A percentile compares a stretch with the other conserved stretches of the same genome.
Evolutionary conservation across 2,797 vertebrate species (phyloP).

Genomic region (Girardinus metallicus): DNA sequence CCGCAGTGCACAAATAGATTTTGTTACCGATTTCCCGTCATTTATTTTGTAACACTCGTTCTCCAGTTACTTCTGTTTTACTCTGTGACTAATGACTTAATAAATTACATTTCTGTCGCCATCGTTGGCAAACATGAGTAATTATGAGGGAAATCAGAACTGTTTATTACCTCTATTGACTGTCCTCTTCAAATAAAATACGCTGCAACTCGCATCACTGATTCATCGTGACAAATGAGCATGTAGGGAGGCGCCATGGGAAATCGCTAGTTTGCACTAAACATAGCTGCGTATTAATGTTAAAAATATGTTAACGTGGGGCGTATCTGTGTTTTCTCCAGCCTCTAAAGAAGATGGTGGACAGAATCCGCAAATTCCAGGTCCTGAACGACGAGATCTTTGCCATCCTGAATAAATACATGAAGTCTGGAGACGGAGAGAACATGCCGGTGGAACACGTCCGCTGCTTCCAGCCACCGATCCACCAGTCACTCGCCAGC

Average conservation of each 20-base stretch:
- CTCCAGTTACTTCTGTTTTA: not conserved
- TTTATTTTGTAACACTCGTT: not conserved
- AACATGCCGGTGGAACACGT: constrained; percentile 96
- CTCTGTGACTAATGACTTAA: not conserved
- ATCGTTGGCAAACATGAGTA: not conserved
- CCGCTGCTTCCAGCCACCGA: constrained; percentile 97
- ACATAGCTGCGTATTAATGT: not conserved
- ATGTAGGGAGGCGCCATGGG: not conserved
- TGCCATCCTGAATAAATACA: constrained; percentile 94
- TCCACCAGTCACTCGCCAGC: constrained; percentile 97
- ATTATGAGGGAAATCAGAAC: not conserved
- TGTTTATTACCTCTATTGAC: not conserved
- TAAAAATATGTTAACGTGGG: not conserved
- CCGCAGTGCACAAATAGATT: not conserved
- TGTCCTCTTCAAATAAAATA: not conserved
- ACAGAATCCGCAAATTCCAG: constrained; percentile 97
- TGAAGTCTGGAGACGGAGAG: constrained; percentile 95
- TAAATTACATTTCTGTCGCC: not conserved
- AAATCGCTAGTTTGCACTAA: not conserved
- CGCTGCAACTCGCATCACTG: not conserved
- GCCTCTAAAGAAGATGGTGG: constrained; percentile 99
- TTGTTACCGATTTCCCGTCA: not conserved
- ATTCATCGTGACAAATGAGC: not conserved
- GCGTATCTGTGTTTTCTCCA: constrained; percentile 50
- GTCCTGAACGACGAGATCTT: constrained; percentile 96